phyloP scores from a whole-genome alignment of 2,888 invertebrate species.

The Liodrosophila aerea region DNA sequence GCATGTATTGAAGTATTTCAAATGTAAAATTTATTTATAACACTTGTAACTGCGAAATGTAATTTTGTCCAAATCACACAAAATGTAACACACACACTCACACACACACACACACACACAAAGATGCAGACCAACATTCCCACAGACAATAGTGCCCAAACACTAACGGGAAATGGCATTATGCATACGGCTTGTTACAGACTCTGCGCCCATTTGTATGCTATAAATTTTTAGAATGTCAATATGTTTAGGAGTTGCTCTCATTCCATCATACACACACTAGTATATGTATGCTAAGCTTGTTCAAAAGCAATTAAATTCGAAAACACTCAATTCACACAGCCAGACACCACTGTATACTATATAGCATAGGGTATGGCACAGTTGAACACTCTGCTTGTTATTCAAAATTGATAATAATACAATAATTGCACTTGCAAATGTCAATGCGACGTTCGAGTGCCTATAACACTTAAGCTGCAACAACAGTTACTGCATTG shows the following conservation, averaged over 20 bases:
- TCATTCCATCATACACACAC: too few species aligned
- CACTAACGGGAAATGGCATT: conserved; percentile 30
- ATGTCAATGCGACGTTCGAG: conserved; percentile 39
- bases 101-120: conserved; percentile 6
- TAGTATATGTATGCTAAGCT: neutral
- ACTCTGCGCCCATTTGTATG: conserved; percentile 3
- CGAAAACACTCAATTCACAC: conserved; percentile 29
- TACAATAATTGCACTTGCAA: conserved; percentile 50
- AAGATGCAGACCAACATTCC: conserved; percentile 4
- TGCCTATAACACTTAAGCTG: conserved; percentile 37
- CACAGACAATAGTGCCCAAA: too few species aligned
- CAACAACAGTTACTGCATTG: too few species aligned
- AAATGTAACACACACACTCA: too few species aligned
- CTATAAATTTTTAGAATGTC: conserved; percentile 42
- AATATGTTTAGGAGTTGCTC: conserved; percentile 45
- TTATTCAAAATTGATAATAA: conserved; percentile 44
- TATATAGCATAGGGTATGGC: conserved; percentile 1
- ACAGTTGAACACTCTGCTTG: conserved; percentile 16
- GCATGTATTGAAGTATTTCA: too few species aligned
- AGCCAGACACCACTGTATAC: conserved; percentile 13
- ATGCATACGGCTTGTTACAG: conserved; percentile 35
- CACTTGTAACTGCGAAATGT: conserved; percentile 57
- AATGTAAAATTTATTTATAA: conserved; percentile 45
- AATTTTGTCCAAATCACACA: conserved; percentile 47
- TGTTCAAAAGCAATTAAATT: conserved; percentile 58